Base-by-base conservation (phyloP, 2,113 vertebrate genomes). In the Drymodes brunneopygia region DNA sequence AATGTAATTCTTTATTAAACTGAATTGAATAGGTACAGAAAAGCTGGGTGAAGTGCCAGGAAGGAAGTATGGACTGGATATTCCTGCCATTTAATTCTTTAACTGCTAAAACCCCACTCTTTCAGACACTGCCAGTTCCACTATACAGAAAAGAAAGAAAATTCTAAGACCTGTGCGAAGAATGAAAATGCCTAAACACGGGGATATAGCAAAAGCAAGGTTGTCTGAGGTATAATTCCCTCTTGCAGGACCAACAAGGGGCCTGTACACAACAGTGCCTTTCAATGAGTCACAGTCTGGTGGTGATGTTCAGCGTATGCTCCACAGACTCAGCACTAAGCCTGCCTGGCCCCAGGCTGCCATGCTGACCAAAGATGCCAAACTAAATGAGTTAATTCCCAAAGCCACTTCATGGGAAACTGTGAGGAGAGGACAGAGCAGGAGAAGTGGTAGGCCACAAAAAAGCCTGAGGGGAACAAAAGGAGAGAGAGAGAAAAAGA, bases 211-310 rank as follows among this genome's bases (percentile, higher is more conserved):
- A 71, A 77, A 88, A 85, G 12, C 22, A 47, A 83, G 21, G 15
- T 54, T 88, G 47, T 33, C 71, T 86, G 60, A 67, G 47, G 29
- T 57, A 28, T 31, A 66, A 82, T 58, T 82, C 38, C 38, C 23
- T 60, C 58, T 35, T 82, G 81, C 38, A 80, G 50, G 21, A 73
- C 58, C 71, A n/a, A 62, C 58, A 58, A 62, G 58, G 23, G 54
- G 23, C 15, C 72, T 60, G 47, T 45, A 81, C 2, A 31, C 86
- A 83, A 60, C 0, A 0, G 11, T 64, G 91, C 54, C 71, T 91
- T 93, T 81, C 78, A 90, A 24, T 58, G 71, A 50, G 91, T 87
- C 93, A 94, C 91, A 95, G 93, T 88, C 93, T 83, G 67, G 67
- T 80, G 71, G 27, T 58, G 51, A 80, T 79, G 35, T 47, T 82